These are phyloP conservation scores for Drosophila serrata DNA, from an alignment of 1,140 invertebrate genomes.

Conservation along the genomic window DNA sequence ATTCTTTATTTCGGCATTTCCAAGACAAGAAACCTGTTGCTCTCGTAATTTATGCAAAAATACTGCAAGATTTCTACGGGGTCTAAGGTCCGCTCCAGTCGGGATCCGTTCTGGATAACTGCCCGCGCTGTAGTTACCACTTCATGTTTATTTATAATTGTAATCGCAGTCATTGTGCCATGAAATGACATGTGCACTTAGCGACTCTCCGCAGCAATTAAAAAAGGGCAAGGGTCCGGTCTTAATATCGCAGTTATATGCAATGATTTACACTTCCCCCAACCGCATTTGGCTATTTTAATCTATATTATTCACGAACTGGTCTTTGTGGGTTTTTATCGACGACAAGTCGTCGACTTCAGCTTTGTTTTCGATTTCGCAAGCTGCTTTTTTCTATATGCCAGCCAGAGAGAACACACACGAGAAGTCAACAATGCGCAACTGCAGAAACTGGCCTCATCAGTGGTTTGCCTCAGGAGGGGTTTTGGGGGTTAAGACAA, in stretches of 20 bases:
- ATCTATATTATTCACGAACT: slow-evolving; percentile 13
- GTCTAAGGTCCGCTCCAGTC: slow-evolving; percentile 11
- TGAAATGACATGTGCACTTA: slow-evolving; percentile 48
- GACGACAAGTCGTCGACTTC: slow-evolving; percentile 41
- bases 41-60: slow-evolving; percentile 44
- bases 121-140: slow-evolving; percentile 17
- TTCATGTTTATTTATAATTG: slow-evolving; percentile 49
- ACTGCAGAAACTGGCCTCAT: slow-evolving; percentile 26
- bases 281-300: slow-evolving; percentile 9
- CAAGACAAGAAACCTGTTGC: slow-evolving; percentile 33
- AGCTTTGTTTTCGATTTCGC: slow-evolving; percentile 50
- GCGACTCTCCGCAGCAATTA: slow-evolving; percentile 26
- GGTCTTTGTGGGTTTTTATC: slow-evolving; percentile 8
- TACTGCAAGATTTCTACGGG: slow-evolving; percentile 14
- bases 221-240: slow-evolving; percentile 18
- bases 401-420: slow-evolving; percentile 13
- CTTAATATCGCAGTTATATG: slow-evolving; percentile 3
- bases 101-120: slow-evolving; percentile 37
- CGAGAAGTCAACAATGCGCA: slow-evolving; percentile 32
- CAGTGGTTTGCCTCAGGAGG: slow-evolving; percentile 6
- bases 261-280: not conserved
- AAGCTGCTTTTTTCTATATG: slow-evolving; percentile 29
- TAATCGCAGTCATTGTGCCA: slow-evolving; percentile 49
- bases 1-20: slow-evolving; percentile 27
- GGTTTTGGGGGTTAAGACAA: not conserved